Evolutionary conservation across 2,113 vertebrate genomes (phyloP), one percentile per base, ranked within the genome.

Genomic region (Phoenicopterus ruber): DNA sequence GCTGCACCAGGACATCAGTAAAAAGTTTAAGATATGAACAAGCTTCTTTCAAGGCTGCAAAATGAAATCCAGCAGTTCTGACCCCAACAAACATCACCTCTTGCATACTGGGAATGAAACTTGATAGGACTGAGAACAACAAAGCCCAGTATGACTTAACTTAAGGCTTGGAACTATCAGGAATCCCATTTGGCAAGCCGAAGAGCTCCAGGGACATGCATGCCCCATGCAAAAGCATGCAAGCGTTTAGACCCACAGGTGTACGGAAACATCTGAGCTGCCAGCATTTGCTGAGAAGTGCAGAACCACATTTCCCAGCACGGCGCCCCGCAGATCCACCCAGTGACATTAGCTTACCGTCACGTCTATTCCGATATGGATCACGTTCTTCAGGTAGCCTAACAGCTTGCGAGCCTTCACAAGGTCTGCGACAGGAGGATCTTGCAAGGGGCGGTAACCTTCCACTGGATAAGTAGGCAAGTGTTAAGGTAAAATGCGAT

Each of bases 381-480:
- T 98, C 44, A 99, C 98, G 0, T 98, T 99, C 97, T 98, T 99
- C 87, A 99, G 97, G 92, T 98, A 99, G 47, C 99, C 98, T 93
- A 99, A 95, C 70, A 99, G 98, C 78, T 97, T 99, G 84, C 98
- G 99, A 44, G 99, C 99, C 94, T 98, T 99, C 36, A 97, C 16
- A 26, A 99, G 97, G 96, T 99, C 99, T 77, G 98, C 84, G 2
- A 97, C 88, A 0, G 99, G 99, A 21, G 99, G 99, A 95, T 99
- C 98, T 89, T 99, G 99, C 88, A 99, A 98, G 58, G 99, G 99
- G 71, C 96, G 97, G 97, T 99, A 99, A 17, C 99, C 99, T 7
- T 99, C 98, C 86, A 99, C 98, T 16, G 99, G 99, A 97, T 99
- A 99, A 67, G 99, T 99, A 96, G 74, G 82, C 44, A 77, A 44